These are phyloP conservation scores for Ceratoteleas bidentatus DNA, from an alignment of 1,140 invertebrate genomes.

Conservation along the genomic window DNA sequence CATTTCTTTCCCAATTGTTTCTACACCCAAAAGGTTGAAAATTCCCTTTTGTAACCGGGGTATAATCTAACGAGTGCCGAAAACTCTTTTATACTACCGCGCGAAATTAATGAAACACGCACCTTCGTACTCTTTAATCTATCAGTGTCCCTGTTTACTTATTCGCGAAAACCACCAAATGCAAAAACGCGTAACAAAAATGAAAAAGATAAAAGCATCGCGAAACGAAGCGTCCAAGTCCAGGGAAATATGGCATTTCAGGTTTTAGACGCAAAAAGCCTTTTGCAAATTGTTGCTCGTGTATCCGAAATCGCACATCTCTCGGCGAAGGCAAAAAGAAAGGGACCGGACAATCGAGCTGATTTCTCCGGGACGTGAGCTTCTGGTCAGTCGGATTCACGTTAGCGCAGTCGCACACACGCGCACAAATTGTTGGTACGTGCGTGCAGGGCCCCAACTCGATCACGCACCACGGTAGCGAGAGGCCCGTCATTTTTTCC, in stretches of 20 bases:
- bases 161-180: no score
- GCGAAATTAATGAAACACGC: no score
- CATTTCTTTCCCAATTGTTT: no score
- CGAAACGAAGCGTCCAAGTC: background rate
- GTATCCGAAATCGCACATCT: conserved; percentile 10
- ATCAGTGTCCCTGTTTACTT: no score
- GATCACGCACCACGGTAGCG: conserved; percentile 76
- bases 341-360: conserved; percentile 20
- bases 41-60: no score
- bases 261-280: background rate
- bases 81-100: no score
- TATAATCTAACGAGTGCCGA: no score
- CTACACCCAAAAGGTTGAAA: no score
- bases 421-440: conserved; percentile 42
- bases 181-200: no score
- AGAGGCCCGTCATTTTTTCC: conserved; percentile 76
- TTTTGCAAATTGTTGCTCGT: conserved; percentile 3
- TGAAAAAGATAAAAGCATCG: no score
- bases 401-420: conserved; percentile 44
- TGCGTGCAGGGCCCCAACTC: conserved; percentile 50
- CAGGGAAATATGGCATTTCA: no score
- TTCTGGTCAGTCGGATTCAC: conserved; percentile 48
- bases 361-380: conserved; percentile 27
- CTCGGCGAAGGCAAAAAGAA: conserved; percentile 10
- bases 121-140: no score